A percentile compares a stretch with the other conserved stretches of the same genome.
Evolutionary conservation across 2,113 vertebrate genomes (phyloP).

Genomic region (Bubalus kerabau): DNA sequence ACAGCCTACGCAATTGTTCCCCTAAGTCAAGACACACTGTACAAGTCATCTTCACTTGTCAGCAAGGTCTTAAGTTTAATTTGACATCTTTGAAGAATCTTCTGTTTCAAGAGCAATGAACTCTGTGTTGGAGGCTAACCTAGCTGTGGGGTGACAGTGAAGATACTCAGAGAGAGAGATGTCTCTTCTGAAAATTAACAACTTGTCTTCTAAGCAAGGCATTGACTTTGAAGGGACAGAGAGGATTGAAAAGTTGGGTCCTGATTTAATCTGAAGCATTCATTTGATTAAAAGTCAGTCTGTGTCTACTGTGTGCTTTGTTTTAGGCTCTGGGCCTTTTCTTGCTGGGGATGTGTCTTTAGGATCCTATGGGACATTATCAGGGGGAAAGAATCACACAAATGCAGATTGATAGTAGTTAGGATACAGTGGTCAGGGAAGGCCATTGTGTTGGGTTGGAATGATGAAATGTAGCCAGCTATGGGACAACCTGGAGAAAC

Average conservation of each 20-base stretch:
- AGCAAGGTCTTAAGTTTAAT: not conserved
- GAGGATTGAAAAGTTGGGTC: not conserved
- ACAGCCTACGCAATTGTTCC: not conserved
- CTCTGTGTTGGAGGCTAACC: not conserved
- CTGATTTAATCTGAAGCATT: not conserved
- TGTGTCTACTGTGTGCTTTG: accelerated
- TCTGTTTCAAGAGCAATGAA: not conserved
- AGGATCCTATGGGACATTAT: not conserved
- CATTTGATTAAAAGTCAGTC: not conserved
- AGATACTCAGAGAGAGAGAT: not conserved
- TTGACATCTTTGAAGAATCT: not conserved
- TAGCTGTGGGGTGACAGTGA: not conserved
- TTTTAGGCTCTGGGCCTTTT: not conserved
- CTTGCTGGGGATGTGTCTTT: not conserved
- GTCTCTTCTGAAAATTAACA: not conserved
- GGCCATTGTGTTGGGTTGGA: not conserved
- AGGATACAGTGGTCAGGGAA: not conserved
- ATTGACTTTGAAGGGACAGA: not conserved
- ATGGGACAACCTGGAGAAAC: not conserved
- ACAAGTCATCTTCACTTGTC: not conserved
- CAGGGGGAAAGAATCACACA: not conserved
- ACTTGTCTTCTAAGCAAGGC: not conserved
- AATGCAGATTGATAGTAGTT: not conserved
- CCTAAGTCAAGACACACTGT: not conserved
- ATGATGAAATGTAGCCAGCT: not conserved